A percentile compares a stretch with the other conserved stretches of the same genome.
Conservation (phyloP, 1,140 invertebrate species). For the Venturia canescens region DNA sequence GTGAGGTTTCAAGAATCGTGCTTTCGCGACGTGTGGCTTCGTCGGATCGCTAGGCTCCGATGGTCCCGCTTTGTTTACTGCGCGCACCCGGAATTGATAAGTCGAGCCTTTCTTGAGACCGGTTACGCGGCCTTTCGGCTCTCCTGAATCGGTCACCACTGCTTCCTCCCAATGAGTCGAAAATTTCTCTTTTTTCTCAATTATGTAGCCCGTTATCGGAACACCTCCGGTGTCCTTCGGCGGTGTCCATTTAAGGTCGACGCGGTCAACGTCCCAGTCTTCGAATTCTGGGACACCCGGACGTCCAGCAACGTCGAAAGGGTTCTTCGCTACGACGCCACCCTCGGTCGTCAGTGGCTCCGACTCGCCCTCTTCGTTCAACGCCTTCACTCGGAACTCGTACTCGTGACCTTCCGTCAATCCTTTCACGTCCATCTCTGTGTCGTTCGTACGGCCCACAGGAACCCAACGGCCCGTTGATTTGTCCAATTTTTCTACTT, state of each 20-base stretch:
- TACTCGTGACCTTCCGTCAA: conserved; percentile 96
- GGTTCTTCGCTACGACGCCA: conserved; percentile 93
- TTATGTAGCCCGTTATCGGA: conserved; percentile 95
- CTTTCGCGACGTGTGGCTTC: conserved; percentile 91
- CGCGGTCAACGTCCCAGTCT: conserved; percentile 96
- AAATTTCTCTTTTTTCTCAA: conserved; percentile 98
- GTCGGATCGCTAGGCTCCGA: conserved; percentile 93
- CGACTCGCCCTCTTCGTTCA: conserved; percentile 98
- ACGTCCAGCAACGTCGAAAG: conserved; percentile 92
- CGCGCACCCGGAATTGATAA: conserved; percentile 95
- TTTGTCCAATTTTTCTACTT: conserved; percentile 97
- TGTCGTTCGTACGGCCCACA: conserved; percentile 90
- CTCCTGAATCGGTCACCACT: conserved; percentile 86
- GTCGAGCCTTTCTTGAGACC: conserved; percentile 94
- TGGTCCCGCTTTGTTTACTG: conserved; percentile 96
- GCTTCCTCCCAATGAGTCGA: conserved; percentile 93
- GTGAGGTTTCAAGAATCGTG: conserved; percentile 91
- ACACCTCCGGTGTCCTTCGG: conserved; percentile 94
- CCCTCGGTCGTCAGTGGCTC: conserved; percentile 94
- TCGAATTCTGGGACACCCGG: conserved; percentile 92
- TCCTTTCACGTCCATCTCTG: conserved; percentile 94
- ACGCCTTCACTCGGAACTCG: conserved; percentile 97
- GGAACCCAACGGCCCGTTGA: conserved; percentile 95
- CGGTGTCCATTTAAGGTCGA: conserved; percentile 95
- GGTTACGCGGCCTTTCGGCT: conserved; percentile 88